Evolutionary conservation across 1,140 invertebrate species (phyloP), one percentile per base, ranked within the genome.

Genomic region (Macrosteles quadrilineatus): DNA sequence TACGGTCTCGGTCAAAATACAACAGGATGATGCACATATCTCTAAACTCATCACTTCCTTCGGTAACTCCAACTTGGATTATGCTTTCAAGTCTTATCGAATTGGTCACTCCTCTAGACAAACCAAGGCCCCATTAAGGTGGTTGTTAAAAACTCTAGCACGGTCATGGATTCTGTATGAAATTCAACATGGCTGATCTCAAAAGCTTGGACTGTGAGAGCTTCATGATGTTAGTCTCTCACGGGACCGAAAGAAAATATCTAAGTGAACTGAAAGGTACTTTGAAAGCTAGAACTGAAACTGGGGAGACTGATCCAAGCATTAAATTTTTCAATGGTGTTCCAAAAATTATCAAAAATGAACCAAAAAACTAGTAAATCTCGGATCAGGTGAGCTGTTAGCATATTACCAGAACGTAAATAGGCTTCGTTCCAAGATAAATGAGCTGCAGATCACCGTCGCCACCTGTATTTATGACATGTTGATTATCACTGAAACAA

Each of bases 171-270:
- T 43, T 43, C 17, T 43, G 36, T 17, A 43, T 11, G 36, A 43
- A 43, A 9, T 43, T 43, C 36, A 17, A 9, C 36, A 9, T 11
- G 36, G 36, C 36, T 17, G 17, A 43, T 17, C 36, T 43, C 36
- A 43, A 43, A 17, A 17, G 17, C 17, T 17, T 43, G 17, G 36
- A 43, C 17, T 43, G 9, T 17, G 36, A n/a, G n/a, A 43, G 9
- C 36, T 43, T 17, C 36, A 43, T 17, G 17, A 9, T 43, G 36
- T 53, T 21, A 53, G 6, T 53, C 47, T 21, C 21, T 53, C 21
- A 4, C 6, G 47, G 21, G 47, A 53, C 21, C 47, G 47, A 53
- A 53, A 53, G 47, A 53, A 53, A 53, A 53, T 53, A 53, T 53
- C 47, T 53, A 53, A 53, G 19, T 53, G 9, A 53, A 11, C 47